These are phyloP conservation scores for Rousettus madagascariensis DNA, from an alignment of 2,797 vertebrate species.

Conservation along the genomic window DNA sequence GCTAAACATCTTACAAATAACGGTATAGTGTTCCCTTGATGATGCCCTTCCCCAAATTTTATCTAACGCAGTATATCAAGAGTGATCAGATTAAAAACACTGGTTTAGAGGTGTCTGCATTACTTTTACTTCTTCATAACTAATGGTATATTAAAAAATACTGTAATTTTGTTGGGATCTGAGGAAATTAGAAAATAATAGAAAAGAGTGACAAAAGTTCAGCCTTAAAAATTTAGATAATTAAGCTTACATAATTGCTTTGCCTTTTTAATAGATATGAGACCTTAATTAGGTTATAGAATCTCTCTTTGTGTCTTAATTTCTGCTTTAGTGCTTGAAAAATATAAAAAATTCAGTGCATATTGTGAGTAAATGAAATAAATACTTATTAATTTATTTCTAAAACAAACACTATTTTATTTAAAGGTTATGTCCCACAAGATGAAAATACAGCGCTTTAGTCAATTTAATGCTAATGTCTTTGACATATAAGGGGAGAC, in stretches of 20 bases:
- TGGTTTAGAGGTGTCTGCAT: background rate
- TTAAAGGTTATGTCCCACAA: conserved; percentile 65
- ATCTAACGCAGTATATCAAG: background rate
- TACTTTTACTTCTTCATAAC: conserved; percentile 31
- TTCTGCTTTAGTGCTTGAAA: background rate
- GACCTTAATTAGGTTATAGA: conserved; percentile 14
- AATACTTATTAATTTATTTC: conserved; percentile 65
- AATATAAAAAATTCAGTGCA: background rate
- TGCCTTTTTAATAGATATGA: background rate
- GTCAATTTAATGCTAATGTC: conserved; percentile 54
- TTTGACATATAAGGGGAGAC: conserved; percentile 43
- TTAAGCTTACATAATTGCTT: conserved; percentile 25
- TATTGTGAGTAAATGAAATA: conserved; percentile 51
- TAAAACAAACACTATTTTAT: conserved; percentile 51
- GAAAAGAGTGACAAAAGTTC: conserved; percentile 17
- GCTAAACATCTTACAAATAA: background rate
- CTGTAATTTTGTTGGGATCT: background rate
- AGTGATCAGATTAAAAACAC: background rate
- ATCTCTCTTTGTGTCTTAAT: background rate
- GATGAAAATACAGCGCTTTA: conserved; percentile 29
- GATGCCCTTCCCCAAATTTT: background rate
- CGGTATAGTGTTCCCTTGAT: background rate
- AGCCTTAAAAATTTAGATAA: conserved; percentile 32
- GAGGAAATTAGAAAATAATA: background rate
- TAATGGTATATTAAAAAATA: background rate